Evolutionary conservation across 2,888 invertebrate genomes (phyloP).

Genomic region (Agrochola litura): DNA sequence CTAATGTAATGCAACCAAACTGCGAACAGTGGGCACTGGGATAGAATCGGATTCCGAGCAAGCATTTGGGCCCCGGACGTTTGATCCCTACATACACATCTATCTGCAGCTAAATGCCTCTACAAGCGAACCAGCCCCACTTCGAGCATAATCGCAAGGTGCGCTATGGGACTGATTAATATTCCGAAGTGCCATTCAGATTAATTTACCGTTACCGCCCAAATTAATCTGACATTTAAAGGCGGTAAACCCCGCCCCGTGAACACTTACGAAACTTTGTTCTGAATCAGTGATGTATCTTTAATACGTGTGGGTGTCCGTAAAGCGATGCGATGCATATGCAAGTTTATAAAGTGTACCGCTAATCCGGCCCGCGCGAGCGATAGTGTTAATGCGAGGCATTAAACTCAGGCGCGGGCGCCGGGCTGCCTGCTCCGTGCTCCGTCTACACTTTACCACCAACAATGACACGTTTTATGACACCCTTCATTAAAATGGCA

Average conservation of each 20-base stretch:
- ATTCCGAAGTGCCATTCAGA: conserved; percentile 72
- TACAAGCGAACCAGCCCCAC: conserved; percentile 42
- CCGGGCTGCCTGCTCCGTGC: conserved; percentile 28
- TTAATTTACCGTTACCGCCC: conserved; percentile 72
- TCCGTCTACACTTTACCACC: conserved; percentile 61
- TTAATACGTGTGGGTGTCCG: conserved; percentile 36
- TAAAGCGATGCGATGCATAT: conserved; percentile 63
- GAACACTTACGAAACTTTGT: conserved; percentile 43
- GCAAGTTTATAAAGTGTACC: conserved; percentile 69
- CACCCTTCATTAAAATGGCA: conserved; percentile 82
- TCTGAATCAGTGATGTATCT: conserved; percentile 34
- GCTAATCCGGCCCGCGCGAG: conserved; percentile 73
- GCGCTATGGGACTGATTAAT: conserved; percentile 68
- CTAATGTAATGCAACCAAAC: conserved; percentile 87
- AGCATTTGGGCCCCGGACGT: conserved; percentile 79
- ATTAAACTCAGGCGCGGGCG: conserved; percentile 70
- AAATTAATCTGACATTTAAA: conserved; percentile 77
- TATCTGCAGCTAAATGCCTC: conserved; percentile 58
- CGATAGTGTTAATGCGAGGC: conserved; percentile 74
- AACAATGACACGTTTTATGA: conserved; percentile 84
- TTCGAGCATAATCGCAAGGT: conserved; percentile 55
- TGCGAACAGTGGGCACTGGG: conserved; percentile 78
- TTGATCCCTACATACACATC: conserved; percentile 68
- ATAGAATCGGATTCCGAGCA: conserved; percentile 85
- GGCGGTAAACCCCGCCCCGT: conserved; percentile 68